phyloP scores from a whole-genome alignment of 2,113 vertebrate genomes.

The Chinchilla lanigera region DNA sequence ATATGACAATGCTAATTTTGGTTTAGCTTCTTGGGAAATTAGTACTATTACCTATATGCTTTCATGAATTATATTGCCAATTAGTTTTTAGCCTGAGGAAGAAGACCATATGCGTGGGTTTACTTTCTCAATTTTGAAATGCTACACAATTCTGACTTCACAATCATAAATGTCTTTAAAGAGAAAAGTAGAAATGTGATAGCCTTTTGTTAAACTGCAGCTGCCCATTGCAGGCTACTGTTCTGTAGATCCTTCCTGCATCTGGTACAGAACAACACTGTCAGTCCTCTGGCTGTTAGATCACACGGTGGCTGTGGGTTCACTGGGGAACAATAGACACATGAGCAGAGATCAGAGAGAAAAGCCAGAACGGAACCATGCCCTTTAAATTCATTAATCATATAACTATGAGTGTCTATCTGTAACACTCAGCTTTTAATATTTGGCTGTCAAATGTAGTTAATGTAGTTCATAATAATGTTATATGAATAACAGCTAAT shows the following conservation, averaged over 20 bases:
- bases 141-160: not conserved
- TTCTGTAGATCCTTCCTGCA: not conserved
- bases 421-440: not conserved
- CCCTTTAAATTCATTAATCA: not conserved
- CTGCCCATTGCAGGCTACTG: not conserved
- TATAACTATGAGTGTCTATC: not conserved
- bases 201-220: not conserved
- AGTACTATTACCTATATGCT: not conserved
- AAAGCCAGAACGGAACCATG: not conserved
- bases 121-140: conserved; percentile 15
- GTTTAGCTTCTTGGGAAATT: not conserved
- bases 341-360: not conserved
- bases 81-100: conserved; percentile 7
- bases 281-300: not conserved
- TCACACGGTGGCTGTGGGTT: not conserved
- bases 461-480: not conserved
- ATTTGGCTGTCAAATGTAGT: not conserved
- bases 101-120: not conserved
- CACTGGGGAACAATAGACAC: not conserved
- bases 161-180: not conserved
- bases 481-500: not conserved
- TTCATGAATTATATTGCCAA: not conserved
- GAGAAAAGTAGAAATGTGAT: not conserved
- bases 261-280: not conserved
- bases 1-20: conserved; percentile 2